Percentiles rank a stretch among this genome's conserved stretches.
Evolutionary conservation across 1,140 invertebrate species (phyloP).

Genomic region (Radopholus similis): DNA sequence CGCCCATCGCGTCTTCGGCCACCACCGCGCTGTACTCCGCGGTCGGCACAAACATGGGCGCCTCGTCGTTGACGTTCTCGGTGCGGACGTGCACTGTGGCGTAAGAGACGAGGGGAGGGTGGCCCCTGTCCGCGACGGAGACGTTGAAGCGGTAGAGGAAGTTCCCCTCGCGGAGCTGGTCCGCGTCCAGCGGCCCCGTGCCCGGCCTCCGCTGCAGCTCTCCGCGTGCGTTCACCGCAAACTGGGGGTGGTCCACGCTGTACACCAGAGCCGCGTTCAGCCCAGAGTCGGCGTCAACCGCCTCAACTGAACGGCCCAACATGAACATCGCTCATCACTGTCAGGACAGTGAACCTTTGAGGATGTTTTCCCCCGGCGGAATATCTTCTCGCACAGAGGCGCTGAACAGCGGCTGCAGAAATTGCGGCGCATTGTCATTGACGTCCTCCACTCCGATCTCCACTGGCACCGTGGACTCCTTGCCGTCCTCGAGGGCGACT

Average conservation of each 20-base stretch:
- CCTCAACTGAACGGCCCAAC: slow-evolving; percentile 32
- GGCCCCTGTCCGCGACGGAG: slow-evolving; percentile 80
- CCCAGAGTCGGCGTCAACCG: slow-evolving; percentile 47
- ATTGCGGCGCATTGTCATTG: slow-evolving; percentile 83
- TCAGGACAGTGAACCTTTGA: slow-evolving; percentile 26
- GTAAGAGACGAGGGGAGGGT: slow-evolving; percentile 74
- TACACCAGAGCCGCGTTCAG: slow-evolving; percentile 46
- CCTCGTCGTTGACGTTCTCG: slow-evolving; percentile 55
- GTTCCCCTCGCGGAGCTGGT: slow-evolving; percentile 47
- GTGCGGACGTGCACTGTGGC: slow-evolving; percentile 64
- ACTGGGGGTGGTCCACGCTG: slow-evolving; percentile 44
- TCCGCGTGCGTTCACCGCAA: slow-evolving; percentile 48
- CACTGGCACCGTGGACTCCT: slow-evolving; percentile 41
- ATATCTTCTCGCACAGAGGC: slow-evolving; percentile 76
- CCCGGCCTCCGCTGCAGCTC: slow-evolving; percentile 39
- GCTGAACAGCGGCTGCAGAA: slow-evolving; percentile 75
- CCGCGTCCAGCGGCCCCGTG: slow-evolving; percentile 42
- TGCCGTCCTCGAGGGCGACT: slow-evolving; percentile 38
- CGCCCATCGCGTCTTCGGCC: slow-evolving; percentile 56
- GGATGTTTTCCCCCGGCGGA: slow-evolving; percentile 43
- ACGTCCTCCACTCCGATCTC: slow-evolving; percentile 78
- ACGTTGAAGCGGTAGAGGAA: slow-evolving; percentile 73
- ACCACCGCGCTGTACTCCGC: slow-evolving; percentile 50
- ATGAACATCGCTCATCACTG: neutral
- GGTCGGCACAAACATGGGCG: slow-evolving; percentile 51